phyloP scores from a whole-genome alignment of 2,797 vertebrate species.

The Buceros bicornis region DNA sequence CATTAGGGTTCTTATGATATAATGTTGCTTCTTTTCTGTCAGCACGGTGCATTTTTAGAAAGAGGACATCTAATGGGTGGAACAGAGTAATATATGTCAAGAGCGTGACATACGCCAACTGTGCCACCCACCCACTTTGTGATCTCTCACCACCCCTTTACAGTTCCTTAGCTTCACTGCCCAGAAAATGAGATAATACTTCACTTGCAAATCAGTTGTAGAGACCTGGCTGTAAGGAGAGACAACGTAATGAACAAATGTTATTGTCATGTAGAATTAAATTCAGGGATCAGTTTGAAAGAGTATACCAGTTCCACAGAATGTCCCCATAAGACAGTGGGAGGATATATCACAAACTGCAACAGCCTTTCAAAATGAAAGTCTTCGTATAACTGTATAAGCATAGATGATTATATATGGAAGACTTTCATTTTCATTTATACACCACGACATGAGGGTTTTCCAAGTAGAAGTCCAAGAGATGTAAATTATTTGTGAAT shows the following conservation, averaged over 20 bases:
- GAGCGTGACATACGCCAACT: neutral
- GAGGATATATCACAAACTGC: neutral
- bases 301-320: neutral
- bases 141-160: neutral
- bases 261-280: neutral
- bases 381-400: neutral
- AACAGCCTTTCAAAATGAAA: neutral
- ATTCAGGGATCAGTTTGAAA: neutral
- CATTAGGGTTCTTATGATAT: slow-evolving; percentile 22
- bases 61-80: neutral
- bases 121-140: neutral
- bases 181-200: neutral
- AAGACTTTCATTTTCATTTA: neutral
- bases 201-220: neutral
- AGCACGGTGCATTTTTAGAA: neutral
- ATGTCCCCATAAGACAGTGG: neutral
- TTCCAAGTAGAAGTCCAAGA: neutral
- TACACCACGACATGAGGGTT: neutral
- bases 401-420: neutral
- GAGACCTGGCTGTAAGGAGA: neutral
- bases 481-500: neutral
- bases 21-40: neutral
- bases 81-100: neutral
- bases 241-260: neutral
- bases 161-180: neutral